Evolutionary conservation across 2,888 invertebrate species (phyloP).

Genomic region (Timema podura): DNA sequence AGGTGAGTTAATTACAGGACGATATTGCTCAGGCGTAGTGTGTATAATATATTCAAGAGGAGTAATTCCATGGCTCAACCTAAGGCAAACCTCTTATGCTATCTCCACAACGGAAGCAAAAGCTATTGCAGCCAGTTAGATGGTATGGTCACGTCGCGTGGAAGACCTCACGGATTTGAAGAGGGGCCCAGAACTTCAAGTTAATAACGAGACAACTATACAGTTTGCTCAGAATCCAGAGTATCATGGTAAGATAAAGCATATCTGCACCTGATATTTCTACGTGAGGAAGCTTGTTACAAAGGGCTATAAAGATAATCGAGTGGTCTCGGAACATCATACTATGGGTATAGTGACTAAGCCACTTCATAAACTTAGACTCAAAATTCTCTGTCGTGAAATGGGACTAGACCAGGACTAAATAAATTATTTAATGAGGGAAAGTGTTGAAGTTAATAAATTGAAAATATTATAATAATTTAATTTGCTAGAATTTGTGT

Average conservation of each 20-base stretch:
- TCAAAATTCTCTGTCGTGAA: too few relatives aligned
- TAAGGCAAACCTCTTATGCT: not conserved
- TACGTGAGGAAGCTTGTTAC: not conserved
- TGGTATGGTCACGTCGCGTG: not conserved
- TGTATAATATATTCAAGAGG: not conserved
- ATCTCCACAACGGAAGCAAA: not conserved
- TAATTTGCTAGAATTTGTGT: too few relatives aligned
- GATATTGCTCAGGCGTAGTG: not conserved
- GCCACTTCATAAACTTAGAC: not conserved
- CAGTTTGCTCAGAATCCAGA: not conserved
- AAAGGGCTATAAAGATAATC: not conserved
- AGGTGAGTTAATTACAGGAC: not conserved
- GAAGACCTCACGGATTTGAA: not conserved
- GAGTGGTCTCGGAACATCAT: not conserved
- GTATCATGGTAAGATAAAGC: not conserved
- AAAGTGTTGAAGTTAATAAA: too few relatives aligned
- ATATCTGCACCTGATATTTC: not conserved
- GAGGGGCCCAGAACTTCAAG: not conserved
- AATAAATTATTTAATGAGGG: too few relatives aligned
- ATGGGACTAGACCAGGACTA: too few relatives aligned
- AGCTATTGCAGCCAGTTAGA: not conserved
- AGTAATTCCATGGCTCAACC: not conserved
- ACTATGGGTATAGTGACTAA: not conserved
- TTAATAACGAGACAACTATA: not conserved
- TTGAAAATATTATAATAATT: too few relatives aligned